phyloP scores from a whole-genome alignment of 2,797 vertebrate species.

The Sphenodon punctatus region DNA sequence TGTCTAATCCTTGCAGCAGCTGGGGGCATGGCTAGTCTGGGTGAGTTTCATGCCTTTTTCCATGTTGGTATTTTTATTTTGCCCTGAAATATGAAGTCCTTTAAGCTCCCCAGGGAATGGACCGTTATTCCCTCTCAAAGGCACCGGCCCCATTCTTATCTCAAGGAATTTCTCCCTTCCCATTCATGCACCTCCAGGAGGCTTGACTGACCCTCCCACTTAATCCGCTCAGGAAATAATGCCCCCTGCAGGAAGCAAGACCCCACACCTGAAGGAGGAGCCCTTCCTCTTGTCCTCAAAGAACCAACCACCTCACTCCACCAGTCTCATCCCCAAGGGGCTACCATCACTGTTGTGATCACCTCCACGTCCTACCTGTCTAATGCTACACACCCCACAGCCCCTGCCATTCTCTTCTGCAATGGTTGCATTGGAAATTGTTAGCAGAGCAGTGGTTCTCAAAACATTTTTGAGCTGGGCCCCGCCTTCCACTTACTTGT shows the following conservation, averaged over 20 bases:
- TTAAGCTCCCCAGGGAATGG: neutral
- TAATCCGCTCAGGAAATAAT: too few species aligned
- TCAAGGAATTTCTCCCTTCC: neutral
- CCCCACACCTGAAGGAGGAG: neutral
- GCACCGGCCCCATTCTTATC: neutral
- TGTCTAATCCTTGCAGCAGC: conserved; percentile 58
- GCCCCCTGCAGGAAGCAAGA: too few species aligned
- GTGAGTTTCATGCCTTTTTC: conserved; percentile 67
- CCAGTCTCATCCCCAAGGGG: neutral
- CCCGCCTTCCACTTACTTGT: too few species aligned
- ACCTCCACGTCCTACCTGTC: too few species aligned
- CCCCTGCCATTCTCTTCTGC: too few species aligned
- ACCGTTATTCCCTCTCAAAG: neutral
- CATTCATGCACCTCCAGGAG: neutral
- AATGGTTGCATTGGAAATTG: too few species aligned
- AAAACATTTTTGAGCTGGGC: too few species aligned
- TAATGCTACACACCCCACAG: too few species aligned
- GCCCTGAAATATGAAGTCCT: neutral
- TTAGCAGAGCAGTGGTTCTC: too few species aligned
- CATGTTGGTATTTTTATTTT: too few species aligned
- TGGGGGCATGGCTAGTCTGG: conserved; percentile 63
- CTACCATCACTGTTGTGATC: too few species aligned
- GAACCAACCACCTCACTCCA: neutral
- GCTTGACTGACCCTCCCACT: neutral
- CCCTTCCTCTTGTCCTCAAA: neutral